Evolutionary conservation across 2,113 vertebrate species (phyloP).

Genomic region (Clarias batrachus): DNA sequence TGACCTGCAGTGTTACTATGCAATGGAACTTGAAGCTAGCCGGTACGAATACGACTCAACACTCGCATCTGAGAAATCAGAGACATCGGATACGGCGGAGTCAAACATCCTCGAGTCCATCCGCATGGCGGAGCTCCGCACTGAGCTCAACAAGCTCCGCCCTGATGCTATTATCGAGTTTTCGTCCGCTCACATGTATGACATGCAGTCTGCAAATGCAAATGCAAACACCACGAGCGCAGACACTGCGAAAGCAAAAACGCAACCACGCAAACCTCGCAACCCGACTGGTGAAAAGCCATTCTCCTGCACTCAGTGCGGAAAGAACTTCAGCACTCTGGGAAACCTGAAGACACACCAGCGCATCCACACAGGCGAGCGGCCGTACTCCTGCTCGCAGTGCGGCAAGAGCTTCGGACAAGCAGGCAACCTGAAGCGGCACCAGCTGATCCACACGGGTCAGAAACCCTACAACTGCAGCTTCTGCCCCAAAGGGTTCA

Average conservation of each 20-base stretch:
- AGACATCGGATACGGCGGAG: conserved; percentile 55
- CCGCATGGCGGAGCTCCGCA: conserved; percentile 78
- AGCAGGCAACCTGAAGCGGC: conserved; percentile 75
- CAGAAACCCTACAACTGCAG: conserved; percentile 76
- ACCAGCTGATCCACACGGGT: conserved; percentile 79
- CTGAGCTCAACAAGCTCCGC: conserved; percentile 76
- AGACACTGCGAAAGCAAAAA: conserved; percentile 28
- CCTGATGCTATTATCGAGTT: conserved; percentile 70
- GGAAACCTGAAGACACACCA: conserved; percentile 79
- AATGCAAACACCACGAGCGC: conserved; percentile 31
- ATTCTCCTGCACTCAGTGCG: conserved; percentile 75
- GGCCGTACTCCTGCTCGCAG: conserved; percentile 75
- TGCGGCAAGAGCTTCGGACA: conserved; percentile 79
- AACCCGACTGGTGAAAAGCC: conserved; percentile 74
- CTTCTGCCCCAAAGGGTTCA: conserved; percentile 78
- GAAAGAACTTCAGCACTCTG: conserved; percentile 77
- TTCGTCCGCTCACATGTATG: conserved; percentile 59
- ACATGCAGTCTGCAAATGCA: conserved; percentile 56
- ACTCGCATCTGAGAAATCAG: conserved; percentile 55
- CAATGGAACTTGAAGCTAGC: conserved; percentile 65
- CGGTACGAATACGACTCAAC: conserved; percentile 68
- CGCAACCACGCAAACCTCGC: conserved; percentile 67
- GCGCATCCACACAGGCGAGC: conserved; percentile 76
- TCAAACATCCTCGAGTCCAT: conserved; percentile 75
- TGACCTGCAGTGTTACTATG: conserved; percentile 77